Conservation (phyloP, 2,888 invertebrate species). For the Micropterix aruncella region DNA sequence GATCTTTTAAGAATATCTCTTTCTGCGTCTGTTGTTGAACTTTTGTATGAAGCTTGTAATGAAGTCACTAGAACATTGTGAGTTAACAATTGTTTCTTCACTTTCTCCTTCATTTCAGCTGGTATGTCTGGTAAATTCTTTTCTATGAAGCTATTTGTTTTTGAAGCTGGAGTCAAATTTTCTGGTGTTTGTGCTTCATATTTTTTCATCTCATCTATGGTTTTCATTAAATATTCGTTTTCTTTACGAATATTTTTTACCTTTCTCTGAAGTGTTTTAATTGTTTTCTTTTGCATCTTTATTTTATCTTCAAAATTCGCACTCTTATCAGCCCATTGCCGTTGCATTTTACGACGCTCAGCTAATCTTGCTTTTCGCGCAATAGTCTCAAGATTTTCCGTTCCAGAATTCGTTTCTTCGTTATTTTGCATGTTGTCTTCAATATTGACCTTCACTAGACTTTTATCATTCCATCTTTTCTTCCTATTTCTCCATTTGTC, state of each 20-base stretch:
- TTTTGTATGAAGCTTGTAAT: conserved; percentile 1
- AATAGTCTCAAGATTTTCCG: conserved; percentile 2
- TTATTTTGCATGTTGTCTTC: too few relatives aligned
- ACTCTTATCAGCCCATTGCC: conserved; percentile 2
- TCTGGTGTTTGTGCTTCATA: not conserved
- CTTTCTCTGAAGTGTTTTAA: conserved; percentile 3
- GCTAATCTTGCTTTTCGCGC: conserved; percentile 3
- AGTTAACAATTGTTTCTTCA: conserved; percentile 1
- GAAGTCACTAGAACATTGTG: conserved; percentile 3
- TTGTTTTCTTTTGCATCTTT: conserved; percentile 1
- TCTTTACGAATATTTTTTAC: too few relatives aligned
- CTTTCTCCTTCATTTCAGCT: conserved; percentile 3
- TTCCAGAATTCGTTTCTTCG: too few relatives aligned
- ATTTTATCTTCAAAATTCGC: conserved; percentile 1
- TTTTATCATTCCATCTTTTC: too few relatives aligned
- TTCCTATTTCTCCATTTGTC: too few relatives aligned
- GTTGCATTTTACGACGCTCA: conserved; percentile 1
- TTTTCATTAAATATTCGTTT: conserved; percentile 2
- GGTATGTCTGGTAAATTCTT: conserved; percentile 2
- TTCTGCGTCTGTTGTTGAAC: conserved; percentile 1
- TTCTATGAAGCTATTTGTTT: conserved; percentile 1
- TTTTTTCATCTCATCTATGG: not conserved
- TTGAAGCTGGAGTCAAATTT: conserved; percentile 2
- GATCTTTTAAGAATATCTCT: conserved; percentile 2
- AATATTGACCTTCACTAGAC: too few relatives aligned